Percentiles rank a stretch among this genome's conserved stretches.
phyloP scores from a whole-genome alignment of 2,113 vertebrate genomes.

The Gopherus flavomarginatus region DNA sequence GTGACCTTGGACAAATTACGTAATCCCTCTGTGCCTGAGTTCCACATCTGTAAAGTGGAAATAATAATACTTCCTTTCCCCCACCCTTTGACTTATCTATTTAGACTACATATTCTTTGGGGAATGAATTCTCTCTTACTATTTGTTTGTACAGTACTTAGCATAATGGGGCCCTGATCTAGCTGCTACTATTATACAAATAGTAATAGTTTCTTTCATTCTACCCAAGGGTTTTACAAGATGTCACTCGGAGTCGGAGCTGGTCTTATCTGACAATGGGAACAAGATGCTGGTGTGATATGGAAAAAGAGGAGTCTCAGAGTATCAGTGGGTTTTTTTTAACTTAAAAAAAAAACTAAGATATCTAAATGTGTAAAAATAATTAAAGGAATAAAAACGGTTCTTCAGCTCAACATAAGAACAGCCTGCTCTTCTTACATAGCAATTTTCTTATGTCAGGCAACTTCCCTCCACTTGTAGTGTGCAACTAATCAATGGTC shows the following conservation, averaged over 20 bases:
- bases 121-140: accelerated
- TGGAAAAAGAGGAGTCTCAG: not conserved
- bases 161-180: not conserved
- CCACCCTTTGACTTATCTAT: conserved; percentile 51
- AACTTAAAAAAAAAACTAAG: not conserved
- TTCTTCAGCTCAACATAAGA: not conserved
- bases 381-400: not conserved
- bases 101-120: not conserved
- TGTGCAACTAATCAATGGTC: not conserved
- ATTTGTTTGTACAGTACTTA: conserved; percentile 7
- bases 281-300: not conserved
- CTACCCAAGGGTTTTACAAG: not conserved
- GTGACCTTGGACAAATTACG: conserved; percentile 35
- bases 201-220: not conserved
- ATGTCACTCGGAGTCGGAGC: not conserved
- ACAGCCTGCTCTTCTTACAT: not conserved
- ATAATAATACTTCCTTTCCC: conserved; percentile 55
- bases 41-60: conserved; percentile 29
- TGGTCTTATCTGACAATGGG: not conserved
- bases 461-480: not conserved
- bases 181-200: not conserved
- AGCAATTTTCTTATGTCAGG: not conserved
- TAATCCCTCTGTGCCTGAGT: conserved; percentile 46
- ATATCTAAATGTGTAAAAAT: not conserved
- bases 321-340: not conserved